These are phyloP conservation scores for Archips crataeganus DNA, from an alignment of 2,888 invertebrate genomes.

Conservation along the genomic window DNA sequence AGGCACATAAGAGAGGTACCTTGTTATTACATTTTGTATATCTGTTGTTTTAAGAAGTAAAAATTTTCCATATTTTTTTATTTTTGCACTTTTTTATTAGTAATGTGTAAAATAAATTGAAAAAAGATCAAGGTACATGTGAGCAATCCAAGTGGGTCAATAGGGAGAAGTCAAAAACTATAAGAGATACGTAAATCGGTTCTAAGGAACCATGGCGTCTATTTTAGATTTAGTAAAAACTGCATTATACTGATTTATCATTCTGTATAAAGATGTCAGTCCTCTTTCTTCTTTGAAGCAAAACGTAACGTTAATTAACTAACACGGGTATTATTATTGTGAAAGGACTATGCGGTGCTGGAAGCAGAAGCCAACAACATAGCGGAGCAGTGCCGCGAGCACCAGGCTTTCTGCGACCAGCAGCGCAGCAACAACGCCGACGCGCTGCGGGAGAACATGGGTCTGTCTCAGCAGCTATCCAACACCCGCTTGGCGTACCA, in stretches of 20 bases:
- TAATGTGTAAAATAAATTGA: too few species aligned
- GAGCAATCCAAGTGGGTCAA: too few species aligned
- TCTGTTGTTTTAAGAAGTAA: too few species aligned
- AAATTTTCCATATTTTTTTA: too few species aligned
- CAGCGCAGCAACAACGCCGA: constrained; percentile 86
- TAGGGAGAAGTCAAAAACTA: too few species aligned
- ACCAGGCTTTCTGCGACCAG: constrained; percentile 86
- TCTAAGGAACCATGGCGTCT: too few species aligned
- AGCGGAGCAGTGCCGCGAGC: constrained; percentile 84
- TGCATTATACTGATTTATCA: too few species aligned
- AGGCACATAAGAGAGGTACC: constrained; percentile 80
- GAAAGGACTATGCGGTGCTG: constrained; percentile 82
- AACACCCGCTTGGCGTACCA: constrained; percentile 62
- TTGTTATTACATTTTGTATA: too few species aligned
- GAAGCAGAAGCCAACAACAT: constrained; percentile 75
- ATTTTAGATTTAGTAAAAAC: too few species aligned
- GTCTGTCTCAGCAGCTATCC: constrained; percentile 66
- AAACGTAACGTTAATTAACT: background rate
- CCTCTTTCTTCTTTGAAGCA: background rate
- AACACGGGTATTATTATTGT: background rate
- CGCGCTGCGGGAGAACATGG: constrained; percentile 68
- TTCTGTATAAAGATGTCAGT: background rate
- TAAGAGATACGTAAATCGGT: too few species aligned
- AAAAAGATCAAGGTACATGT: too few species aligned
- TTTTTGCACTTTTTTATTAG: too few species aligned